phyloP scores from a whole-genome alignment of 2,888 invertebrate species.

The Pomacea canaliculata region DNA sequence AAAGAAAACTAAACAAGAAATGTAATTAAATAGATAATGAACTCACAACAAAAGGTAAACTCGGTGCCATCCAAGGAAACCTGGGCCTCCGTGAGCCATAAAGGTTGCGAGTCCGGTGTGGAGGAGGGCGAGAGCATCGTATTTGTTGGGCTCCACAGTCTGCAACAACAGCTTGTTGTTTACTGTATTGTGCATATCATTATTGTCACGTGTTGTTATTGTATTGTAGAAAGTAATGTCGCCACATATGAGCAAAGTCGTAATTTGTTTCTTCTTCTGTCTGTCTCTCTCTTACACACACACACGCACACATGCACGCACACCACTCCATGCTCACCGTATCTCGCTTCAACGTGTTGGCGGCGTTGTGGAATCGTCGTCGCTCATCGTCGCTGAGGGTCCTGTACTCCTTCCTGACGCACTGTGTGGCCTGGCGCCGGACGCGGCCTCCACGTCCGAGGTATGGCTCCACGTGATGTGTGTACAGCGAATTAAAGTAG shows the following conservation, averaged over 20 bases:
- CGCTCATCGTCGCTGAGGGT: constrained; percentile 49
- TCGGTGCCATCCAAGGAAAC: constrained; percentile 58
- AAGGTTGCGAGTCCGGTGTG: constrained; percentile 46
- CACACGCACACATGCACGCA: too few relatives aligned
- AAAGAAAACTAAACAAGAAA: neutral
- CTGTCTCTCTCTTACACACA: too few relatives aligned
- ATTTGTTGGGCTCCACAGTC: constrained; percentile 56
- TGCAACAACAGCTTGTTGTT: constrained; percentile 30
- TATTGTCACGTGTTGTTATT: neutral
- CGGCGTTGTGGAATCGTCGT: constrained; percentile 41
- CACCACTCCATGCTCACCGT: constrained; percentile 36
- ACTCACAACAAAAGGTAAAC: constrained; percentile 56
- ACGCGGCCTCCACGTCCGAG: neutral
- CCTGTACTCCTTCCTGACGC: constrained; percentile 54
- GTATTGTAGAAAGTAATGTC: too few relatives aligned
- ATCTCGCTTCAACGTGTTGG: constrained; percentile 48
- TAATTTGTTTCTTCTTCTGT: too few relatives aligned
- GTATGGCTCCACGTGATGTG: neutral
- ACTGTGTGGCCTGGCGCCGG: constrained; percentile 28
- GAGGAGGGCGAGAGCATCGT: constrained; percentile 51
- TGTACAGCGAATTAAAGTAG: constrained; percentile 9
- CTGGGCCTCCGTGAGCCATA: constrained; percentile 53
- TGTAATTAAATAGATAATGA: neutral
- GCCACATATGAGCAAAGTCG: too few relatives aligned
- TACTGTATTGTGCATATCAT: neutral